These are phyloP conservation scores for Volucella inflata DNA, from an alignment of 2,888 invertebrate genomes.

Conservation along the genomic window DNA sequence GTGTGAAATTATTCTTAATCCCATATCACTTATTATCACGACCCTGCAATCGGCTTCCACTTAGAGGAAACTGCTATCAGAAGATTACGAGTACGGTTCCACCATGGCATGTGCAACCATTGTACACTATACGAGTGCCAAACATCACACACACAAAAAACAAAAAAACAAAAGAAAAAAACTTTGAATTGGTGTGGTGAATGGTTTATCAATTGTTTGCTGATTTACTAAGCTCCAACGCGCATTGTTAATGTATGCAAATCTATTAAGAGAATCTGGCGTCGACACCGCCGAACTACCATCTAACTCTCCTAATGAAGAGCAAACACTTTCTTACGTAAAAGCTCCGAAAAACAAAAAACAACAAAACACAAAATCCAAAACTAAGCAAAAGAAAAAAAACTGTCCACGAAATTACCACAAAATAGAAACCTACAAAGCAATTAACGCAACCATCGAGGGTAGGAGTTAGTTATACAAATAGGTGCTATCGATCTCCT, in stretches of 20 bases:
- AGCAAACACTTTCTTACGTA: conserved; percentile 64
- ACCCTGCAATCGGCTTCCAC: conserved; percentile 25
- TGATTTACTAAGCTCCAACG: conserved; percentile 44
- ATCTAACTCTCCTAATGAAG: conserved; percentile 25
- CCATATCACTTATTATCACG: conserved; percentile 33
- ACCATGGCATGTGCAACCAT: conserved; percentile 3
- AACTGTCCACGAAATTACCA: background rate
- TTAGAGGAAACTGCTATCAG: conserved; percentile 44
- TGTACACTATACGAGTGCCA: background rate
- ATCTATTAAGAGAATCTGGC: conserved; percentile 30
- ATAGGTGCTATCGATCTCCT: conserved; percentile 14
- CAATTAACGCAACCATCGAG: conserved; percentile 42
- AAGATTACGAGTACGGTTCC: conserved; percentile 2
- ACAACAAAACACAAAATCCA: conserved; percentile 19
- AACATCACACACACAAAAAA: conserved; percentile 3
- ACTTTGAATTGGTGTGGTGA: conserved; percentile 31
- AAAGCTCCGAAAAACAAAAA: conserved; percentile 36
- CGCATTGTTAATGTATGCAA: conserved; percentile 45
- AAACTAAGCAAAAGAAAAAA: conserved; percentile 2
- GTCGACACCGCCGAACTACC: conserved; percentile 11
- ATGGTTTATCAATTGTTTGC: conserved; percentile 63
- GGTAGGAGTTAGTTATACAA: background rate
- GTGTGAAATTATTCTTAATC: conserved; percentile 8
- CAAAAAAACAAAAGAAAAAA: background rate
- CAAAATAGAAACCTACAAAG: background rate